phyloP scores from a whole-genome alignment of 2,888 invertebrate genomes.

The Margaritifera margaritifera region DNA sequence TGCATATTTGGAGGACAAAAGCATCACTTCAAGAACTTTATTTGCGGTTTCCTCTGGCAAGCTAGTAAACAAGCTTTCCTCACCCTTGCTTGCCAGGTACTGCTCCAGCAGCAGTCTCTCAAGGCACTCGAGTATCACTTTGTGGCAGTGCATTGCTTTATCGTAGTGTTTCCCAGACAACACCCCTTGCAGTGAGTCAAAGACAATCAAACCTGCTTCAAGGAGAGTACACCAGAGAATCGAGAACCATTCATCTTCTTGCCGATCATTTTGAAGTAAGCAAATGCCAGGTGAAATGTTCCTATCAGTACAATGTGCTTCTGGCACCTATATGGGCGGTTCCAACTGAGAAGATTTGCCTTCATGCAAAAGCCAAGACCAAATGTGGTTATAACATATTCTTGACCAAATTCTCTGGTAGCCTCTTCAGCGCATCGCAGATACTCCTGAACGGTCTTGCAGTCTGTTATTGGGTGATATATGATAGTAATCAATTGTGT shows the following conservation, averaged over 20 bases:
- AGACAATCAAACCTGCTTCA: conserved; percentile 25
- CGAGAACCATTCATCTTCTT: conserved; percentile 21
- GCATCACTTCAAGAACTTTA: background rate
- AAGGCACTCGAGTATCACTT: conserved; percentile 28
- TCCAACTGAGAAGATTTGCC: too few species aligned
- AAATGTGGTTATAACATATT: too few species aligned
- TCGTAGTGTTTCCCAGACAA: conserved; percentile 36
- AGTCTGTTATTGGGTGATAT: too few species aligned
- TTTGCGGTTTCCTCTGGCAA: background rate
- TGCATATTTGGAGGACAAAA: background rate
- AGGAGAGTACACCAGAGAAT: conserved; percentile 20
- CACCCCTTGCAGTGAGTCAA: conserved; percentile 35
- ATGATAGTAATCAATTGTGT: too few species aligned
- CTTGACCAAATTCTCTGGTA: too few species aligned
- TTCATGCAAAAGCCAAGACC: too few species aligned
- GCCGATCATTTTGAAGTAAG: conserved; percentile 23
- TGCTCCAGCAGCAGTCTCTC: conserved; percentile 33
- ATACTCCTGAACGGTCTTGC: too few species aligned
- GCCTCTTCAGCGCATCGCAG: too few species aligned
- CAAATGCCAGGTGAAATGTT: conserved; percentile 3
- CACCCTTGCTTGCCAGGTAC: too few species aligned
- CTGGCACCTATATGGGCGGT: too few species aligned
- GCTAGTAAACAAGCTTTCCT: background rate
- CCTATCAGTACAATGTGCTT: too few species aligned
- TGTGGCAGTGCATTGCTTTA: background rate